Percentiles rank a stretch among this genome's conserved stretches.
These are phyloP conservation scores for Chroicocephalus ridibundus DNA, from an alignment of 2,113 vertebrate species.

Conservation along the genomic window DNA sequence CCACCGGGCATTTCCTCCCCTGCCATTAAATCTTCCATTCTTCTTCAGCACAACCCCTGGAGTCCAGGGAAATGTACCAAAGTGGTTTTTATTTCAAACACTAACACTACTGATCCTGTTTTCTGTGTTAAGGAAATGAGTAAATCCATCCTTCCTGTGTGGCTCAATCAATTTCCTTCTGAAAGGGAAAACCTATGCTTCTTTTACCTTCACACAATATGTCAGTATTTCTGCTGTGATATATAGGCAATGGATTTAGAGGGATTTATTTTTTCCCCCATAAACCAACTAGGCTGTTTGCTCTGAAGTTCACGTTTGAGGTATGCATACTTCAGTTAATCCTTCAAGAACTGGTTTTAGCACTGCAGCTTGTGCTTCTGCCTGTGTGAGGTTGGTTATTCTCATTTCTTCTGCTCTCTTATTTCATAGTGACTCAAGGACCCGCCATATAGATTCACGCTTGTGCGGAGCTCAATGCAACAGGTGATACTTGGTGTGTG, in stretches of 20 bases:
- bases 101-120: background rate
- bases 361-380: background rate
- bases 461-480: background rate
- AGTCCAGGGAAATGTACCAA: background rate
- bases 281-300: background rate
- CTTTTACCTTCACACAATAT: background rate
- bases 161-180: background rate
- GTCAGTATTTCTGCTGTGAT: background rate
- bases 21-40: background rate
- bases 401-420: background rate
- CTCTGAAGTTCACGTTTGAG: background rate
- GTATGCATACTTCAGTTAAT: background rate
- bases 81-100: background rate
- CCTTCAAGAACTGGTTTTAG: background rate
- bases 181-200: background rate
- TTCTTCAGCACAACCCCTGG: background rate
- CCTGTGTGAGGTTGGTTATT: background rate
- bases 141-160: background rate
- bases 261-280: background rate
- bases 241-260: background rate
- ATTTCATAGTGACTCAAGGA: background rate
- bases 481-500: background rate
- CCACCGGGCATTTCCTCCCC: background rate
- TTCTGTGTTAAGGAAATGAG: background rate
- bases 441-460: fast-evolving